Evolutionary conservation across 2,113 vertebrate species (phyloP).

Genomic region (Pterocles gutturalis): DNA sequence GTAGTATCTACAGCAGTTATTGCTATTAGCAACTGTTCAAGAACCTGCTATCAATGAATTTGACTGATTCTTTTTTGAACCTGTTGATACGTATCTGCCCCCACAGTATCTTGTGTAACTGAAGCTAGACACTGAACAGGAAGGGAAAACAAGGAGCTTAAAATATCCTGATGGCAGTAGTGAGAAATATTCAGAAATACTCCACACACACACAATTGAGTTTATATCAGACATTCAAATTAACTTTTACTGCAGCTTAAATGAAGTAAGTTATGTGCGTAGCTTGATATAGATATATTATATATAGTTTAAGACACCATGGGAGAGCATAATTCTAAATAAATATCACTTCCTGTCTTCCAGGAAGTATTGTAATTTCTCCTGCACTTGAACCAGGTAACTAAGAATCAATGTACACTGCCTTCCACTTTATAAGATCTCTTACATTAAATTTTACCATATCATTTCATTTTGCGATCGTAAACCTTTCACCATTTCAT

Average conservation of each 20-base stretch:
- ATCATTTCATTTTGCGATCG: fast-evolving
- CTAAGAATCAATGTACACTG: not conserved
- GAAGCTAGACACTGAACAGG: not conserved
- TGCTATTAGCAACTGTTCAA: not conserved
- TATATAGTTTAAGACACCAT: not conserved
- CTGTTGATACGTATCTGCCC: not conserved
- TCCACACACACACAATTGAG: not conserved
- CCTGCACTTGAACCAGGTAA: not conserved
- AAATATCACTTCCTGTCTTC: not conserved
- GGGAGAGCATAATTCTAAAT: not conserved
- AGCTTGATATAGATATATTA: fast-evolving
- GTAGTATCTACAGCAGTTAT: not conserved
- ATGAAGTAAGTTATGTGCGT: not conserved
- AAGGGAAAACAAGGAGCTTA: not conserved
- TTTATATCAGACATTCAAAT: not conserved
- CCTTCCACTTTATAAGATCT: not conserved
- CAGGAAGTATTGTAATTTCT: not conserved
- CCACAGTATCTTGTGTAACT: not conserved
- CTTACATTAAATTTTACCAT: not conserved
- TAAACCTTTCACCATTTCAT: not conserved
- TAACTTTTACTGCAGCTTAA: not conserved
- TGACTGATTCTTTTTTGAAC: not conserved
- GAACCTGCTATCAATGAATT: not conserved
- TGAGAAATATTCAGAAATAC: not conserved
- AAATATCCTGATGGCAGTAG: not conserved